Evolutionary conservation across 2,888 invertebrate species (phyloP).

Genomic region (Lasioglossum villosulum): DNA sequence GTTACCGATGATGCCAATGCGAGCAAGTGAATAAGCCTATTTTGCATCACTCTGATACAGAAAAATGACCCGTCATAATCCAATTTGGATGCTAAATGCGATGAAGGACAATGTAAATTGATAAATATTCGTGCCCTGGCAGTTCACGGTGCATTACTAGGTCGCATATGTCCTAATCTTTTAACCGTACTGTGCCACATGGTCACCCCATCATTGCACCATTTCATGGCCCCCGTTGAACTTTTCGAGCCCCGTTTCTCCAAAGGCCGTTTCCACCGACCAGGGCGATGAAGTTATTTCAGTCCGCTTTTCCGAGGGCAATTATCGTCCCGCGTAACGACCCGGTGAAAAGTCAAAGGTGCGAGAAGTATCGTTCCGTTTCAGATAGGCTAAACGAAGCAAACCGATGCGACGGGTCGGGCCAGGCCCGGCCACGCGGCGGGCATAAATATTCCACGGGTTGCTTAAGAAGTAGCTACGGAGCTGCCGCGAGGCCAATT

Average conservation of each 20-base stretch:
- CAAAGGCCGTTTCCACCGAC: not conserved
- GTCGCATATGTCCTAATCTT: not conserved
- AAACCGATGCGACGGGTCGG: slow-evolving; percentile 31
- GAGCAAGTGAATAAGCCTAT: too few species aligned
- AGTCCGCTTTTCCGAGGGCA: slow-evolving; percentile 1
- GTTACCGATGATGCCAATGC: too few species aligned
- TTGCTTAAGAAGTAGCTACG: slow-evolving; percentile 76
- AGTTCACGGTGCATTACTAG: not conserved
- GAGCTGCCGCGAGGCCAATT: slow-evolving; percentile 82
- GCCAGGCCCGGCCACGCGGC: slow-evolving; percentile 78
- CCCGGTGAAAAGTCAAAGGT: slow-evolving; percentile 34
- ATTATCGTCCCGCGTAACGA: slow-evolving; percentile 4
- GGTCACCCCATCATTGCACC: not conserved
- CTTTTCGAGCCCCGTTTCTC: not conserved
- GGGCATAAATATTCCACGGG: slow-evolving; percentile 80
- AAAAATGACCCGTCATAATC: not conserved
- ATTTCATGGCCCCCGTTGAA: not conserved
- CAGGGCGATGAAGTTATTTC: slow-evolving; percentile 18
- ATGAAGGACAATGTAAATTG: too few species aligned
- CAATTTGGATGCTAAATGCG: too few species aligned
- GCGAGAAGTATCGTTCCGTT: slow-evolving; percentile 56
- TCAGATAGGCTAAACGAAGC: slow-evolving; percentile 40
- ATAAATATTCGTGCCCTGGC: not conserved
- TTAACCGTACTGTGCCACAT: not conserved
- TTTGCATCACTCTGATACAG: too few species aligned